Evolutionary conservation across 2,888 invertebrate genomes (phyloP).

Genomic region (Drosophila meridiana): DNA sequence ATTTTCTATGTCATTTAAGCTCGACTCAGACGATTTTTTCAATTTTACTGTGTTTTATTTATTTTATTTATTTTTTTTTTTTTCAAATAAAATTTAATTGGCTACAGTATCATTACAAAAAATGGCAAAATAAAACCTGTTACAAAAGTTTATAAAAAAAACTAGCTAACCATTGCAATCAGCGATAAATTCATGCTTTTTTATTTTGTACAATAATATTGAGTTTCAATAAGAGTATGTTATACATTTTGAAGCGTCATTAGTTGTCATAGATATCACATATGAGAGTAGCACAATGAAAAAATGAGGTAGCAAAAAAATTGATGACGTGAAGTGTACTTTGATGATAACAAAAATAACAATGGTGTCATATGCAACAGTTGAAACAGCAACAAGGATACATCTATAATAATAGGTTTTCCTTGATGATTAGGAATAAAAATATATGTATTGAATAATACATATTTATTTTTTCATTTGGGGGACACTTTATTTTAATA

Average conservation of each 20-base stretch:
- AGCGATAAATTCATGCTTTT: neutral
- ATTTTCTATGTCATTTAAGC: neutral
- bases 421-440: no score
- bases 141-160: neutral
- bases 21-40: neutral
- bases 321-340: neutral
- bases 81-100: neutral
- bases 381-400: neutral
- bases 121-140: neutral
- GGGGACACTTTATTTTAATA: no score
- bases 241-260: neutral
- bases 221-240: neutral
- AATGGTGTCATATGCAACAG: neutral
- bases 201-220: neutral
- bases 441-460: no score
- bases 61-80: no score
- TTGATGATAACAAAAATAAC: neutral
- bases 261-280: neutral
- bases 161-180: no score
- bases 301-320: neutral
- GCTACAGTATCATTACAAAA: neutral
- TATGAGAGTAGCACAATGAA: neutral
- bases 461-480: no score
- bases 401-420: no score
- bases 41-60: neutral